These are phyloP conservation scores for Callithrix jacchus DNA, from an alignment of 2,113 vertebrate species.

Conservation along the genomic window DNA sequence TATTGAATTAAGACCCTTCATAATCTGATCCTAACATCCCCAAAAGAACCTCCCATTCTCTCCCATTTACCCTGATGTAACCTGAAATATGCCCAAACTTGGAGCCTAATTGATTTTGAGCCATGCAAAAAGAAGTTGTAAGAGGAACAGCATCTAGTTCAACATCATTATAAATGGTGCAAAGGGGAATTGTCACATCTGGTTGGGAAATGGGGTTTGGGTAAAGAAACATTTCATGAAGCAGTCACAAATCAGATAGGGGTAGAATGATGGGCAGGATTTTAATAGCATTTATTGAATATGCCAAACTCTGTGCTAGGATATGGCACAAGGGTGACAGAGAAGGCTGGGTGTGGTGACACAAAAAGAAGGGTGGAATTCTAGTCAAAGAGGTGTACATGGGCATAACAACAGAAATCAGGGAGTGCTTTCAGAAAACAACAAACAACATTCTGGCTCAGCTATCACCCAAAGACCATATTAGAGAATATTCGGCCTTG, in stretches of 20 bases:
- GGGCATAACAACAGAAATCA: neutral
- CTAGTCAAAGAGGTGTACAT: neutral
- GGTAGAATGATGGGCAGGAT: neutral
- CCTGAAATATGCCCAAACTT: neutral
- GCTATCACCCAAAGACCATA: neutral
- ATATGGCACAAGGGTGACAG: neutral
- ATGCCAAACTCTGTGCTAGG: neutral
- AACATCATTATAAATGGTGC: neutral
- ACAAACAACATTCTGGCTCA: neutral
- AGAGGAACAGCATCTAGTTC: neutral
- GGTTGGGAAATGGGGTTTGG: neutral
- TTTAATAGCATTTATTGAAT: neutral
- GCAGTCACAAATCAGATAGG: neutral
- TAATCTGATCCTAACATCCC: neutral
- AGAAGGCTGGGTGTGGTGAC: neutral
- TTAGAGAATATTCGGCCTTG: neutral
- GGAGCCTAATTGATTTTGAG: neutral
- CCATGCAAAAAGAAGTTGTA: neutral
- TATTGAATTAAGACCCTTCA: neutral
- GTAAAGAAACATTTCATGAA: neutral
- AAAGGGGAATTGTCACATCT: neutral
- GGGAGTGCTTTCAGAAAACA: neutral
- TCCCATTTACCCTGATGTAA: neutral
- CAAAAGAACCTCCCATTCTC: neutral
- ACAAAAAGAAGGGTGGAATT: constrained; percentile 32